Percentiles rank a stretch among this genome's conserved stretches.
Evolutionary conservation across 2,797 vertebrate genomes (phyloP).

Genomic region (Tauraco hartlaubi): DNA sequence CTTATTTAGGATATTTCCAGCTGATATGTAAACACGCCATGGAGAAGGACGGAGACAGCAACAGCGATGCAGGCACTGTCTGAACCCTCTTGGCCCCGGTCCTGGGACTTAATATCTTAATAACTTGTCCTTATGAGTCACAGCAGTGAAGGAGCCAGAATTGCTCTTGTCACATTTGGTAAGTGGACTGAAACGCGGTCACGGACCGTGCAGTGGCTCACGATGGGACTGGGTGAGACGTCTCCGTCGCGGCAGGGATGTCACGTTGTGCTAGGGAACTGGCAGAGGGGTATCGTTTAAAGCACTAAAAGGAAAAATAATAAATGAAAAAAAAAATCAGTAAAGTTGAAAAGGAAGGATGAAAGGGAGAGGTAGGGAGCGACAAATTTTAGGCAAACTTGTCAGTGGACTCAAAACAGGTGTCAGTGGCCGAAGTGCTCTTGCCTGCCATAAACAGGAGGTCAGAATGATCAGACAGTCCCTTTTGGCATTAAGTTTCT

Average conservation of each 20-base stretch:
- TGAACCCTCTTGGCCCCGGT: conserved; percentile 29
- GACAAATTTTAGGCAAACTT: not conserved
- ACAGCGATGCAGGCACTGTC: not conserved
- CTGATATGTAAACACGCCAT: not conserved
- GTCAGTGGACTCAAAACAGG: not conserved
- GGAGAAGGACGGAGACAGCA: not conserved
- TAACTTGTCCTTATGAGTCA: conserved; percentile 56
- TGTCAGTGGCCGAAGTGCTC: not conserved
- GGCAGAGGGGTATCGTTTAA: not conserved
- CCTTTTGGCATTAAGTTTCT: not conserved
- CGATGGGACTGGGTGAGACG: not conserved
- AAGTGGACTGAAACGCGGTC: not conserved
- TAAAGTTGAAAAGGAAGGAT: not conserved
- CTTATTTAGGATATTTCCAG: conserved; percentile 65
- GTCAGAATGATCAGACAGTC: not conserved
- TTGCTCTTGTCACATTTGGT: conserved; percentile 14
- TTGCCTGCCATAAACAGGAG: not conserved
- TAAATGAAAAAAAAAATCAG: rapidly evolving
- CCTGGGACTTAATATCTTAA: conserved; percentile 52
- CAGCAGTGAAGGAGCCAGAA: not conserved
- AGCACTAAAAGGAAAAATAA: not conserved
- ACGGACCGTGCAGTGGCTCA: not conserved
- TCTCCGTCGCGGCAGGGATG: not conserved
- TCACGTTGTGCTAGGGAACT: not conserved
- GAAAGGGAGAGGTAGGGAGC: not conserved